Base-by-base conservation (phyloP, 2,797 vertebrate genomes). In the Malurus splendens region DNA sequence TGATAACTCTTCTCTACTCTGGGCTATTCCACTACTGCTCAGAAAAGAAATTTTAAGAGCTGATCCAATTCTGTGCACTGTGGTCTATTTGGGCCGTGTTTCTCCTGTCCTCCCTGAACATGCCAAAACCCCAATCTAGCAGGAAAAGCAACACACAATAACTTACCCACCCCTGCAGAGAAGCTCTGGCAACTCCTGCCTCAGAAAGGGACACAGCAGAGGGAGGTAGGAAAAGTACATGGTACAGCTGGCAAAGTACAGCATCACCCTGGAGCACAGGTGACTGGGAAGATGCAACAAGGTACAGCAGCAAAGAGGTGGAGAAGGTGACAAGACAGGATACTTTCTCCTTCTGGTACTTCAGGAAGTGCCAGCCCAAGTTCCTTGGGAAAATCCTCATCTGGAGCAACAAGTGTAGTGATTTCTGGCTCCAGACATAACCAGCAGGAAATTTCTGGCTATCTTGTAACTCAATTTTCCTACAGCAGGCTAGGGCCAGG, bases 191-290 rank as follows among this genome's bases (percentile, higher is more conserved):
- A 36, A 1, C 19, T 56, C 28, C 4, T 59, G 19, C 32, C 68
- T 65, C 65, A 32, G 28, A 9, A 17, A 48, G 18, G 36, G 32
- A 10, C 11, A 28, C 1, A 24, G 67, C 38, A 68, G 50, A 48
- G 44, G 0, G 0, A 33, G 30, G 44, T 0, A 27, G 28, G 32
- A 68, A 50, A 50, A 39, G 6, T 15, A 6, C 2, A 1, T 0
- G 24, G 47, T 27, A 4, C 0, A 19, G 33, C 38, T 82, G 25
- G n/a, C 10, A 25, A 47, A 23, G 25, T 2, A 28, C 20, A 61
- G 20, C 11, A 6, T 6, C 2, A 12, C 1, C 2, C 23, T 12
- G 6, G 2, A 45, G n/a, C 23, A n/a, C 12, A 44, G n/a, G 12
- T 2, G 14, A 55, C 10, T 1, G 18, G 23, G 27, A 48, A n/a